Conservation (phyloP, 2,113 vertebrate genomes). For the zebrafish (Danio rerio) region GRCz12tu NC_133197.1:1266001-1266500, state of each 20-base stretch:
- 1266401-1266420: background rate
- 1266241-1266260: background rate
- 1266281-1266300: background rate
- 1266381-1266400: conserved; percentile 38
- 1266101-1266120: too few species aligned
- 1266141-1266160: too few species aligned
- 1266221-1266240: too few species aligned
- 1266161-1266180: too few species aligned
- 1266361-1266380: background rate
- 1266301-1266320: background rate
- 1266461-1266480: background rate
- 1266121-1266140: too few species aligned
- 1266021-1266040: too few species aligned
- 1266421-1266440: background rate
- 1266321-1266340: background rate
- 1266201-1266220: too few species aligned
- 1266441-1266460: background rate
- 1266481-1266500: background rate
- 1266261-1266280: background rate
- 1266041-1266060: too few species aligned
- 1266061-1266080: too few species aligned
- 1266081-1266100: too few species aligned
- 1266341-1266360: background rate
- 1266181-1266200: too few species aligned
- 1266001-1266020: too few species aligned